A percentile compares a stretch with the other conserved stretches of the same genome.
phyloP scores from a whole-genome alignment of 2,113 vertebrate species.

The Herpetotheres cachinnans region DNA sequence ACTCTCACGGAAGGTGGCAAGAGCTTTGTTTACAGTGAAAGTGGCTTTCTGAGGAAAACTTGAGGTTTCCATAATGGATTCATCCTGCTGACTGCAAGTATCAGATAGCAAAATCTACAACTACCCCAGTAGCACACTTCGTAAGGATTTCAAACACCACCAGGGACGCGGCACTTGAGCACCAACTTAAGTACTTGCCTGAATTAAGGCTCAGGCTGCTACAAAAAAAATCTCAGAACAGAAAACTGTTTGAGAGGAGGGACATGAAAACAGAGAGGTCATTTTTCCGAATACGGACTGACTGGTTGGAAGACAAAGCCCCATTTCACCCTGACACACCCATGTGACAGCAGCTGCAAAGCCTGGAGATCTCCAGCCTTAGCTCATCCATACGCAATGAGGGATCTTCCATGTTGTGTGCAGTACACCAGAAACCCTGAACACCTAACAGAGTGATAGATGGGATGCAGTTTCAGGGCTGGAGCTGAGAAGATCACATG shows the following conservation, averaged over 20 bases:
- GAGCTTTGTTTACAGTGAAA: neutral
- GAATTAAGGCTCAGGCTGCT: neutral
- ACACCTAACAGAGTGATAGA: neutral
- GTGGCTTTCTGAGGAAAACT: neutral
- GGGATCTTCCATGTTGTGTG: neutral
- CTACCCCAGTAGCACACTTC: neutral
- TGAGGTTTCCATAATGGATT: neutral
- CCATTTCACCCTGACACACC: neutral
- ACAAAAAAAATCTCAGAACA: neutral
- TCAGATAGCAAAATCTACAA: neutral
- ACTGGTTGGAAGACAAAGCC: conserved; percentile 18
- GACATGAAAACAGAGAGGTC: conserved; percentile 10
- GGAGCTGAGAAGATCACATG: neutral
- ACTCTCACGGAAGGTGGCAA: neutral
- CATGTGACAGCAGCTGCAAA: neutral
- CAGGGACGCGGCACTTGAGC: neutral
- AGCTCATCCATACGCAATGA: neutral
- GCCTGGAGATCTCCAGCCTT: neutral
- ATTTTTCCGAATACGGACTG: conserved; percentile 26
- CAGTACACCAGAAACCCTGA: neutral
- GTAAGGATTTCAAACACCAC: neutral
- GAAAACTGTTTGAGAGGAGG: conserved; percentile 11
- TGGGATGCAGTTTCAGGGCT: neutral
- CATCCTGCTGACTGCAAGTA: neutral
- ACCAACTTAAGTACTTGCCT: conserved; percentile 1